Evolutionary conservation across 1,140 invertebrate genomes (phyloP), one percentile per base, ranked within the genome.

Genomic region (Cydia splendana): DNA sequence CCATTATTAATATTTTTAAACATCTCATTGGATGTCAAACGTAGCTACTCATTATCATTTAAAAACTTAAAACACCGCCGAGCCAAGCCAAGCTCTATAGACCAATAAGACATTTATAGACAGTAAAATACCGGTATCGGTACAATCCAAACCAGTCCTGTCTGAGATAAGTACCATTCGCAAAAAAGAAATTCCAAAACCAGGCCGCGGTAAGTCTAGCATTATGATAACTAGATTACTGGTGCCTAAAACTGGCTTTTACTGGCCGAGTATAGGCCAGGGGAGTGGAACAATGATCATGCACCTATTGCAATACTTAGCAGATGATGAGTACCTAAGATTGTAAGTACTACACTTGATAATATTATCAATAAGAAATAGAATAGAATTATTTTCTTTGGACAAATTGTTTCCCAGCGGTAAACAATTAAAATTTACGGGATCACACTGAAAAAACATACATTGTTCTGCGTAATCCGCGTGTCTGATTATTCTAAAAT

Each of bases 121-220:
- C 53, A 62, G 20, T 4, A 24, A 5, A 62, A 62, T 62, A 53
- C 51, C 57, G 18, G 57, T 24, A 38, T 20, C 15, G 34, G 34
- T 42, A 71, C 65, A 15, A 69, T 24, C 28, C 30, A 38, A 71
- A 71, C 67, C 67, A 42, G 67, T 71, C 34, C 67, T n/a, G 6
- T 53, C n/a, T 53, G 15, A 51, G 48, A 51, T 51, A 65, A 15
- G 28, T 69, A 69, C 65, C 13, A 15, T 0, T 69, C 34, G 34
- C 67, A 71, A 71, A 71, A 71, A 71, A 71, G 67, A 45, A 71
- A 71, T 71, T 71, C 67, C 34, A 38, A 18, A 45, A 71, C 38
- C n/a, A 71, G 67, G 57, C 7, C 57, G 10, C 57, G 53, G n/a
- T 18, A 18, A 24, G 20, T 24, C 57, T 62, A 24, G 57, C 18